Percentiles rank a stretch among this genome's conserved stretches.
Evolutionary conservation across 2,888 invertebrate species (phyloP).

Genomic region (Ethmia dodecea): DNA sequence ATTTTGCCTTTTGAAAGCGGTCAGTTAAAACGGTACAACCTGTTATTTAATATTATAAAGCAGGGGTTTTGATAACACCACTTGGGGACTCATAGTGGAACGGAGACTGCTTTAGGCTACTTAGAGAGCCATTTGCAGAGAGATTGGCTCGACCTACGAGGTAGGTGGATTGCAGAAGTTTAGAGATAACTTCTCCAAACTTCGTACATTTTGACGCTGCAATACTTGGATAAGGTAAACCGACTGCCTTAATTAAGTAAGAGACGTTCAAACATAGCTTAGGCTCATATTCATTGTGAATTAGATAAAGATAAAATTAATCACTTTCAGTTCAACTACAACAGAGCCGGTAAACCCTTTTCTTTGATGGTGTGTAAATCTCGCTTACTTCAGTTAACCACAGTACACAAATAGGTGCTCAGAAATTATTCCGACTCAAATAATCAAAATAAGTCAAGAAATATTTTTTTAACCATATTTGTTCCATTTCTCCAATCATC

Average conservation of each 20-base stretch:
- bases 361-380: too few species aligned
- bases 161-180: constrained; percentile 72
- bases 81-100: constrained; percentile 42
- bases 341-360: too few species aligned
- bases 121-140: constrained; percentile 66
- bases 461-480: constrained; percentile 27
- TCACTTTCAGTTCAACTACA: constrained; percentile 11
- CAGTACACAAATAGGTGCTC: neutral
- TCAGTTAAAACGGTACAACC: constrained; percentile 21
- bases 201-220: constrained; percentile 71
- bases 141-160: constrained; percentile 66
- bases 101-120: constrained; percentile 59
- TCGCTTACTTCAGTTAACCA: too few species aligned
- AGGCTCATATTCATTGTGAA: constrained; percentile 38
- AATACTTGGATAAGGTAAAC: constrained; percentile 71
- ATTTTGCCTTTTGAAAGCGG: constrained; percentile 17
- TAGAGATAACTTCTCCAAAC: constrained; percentile 68
- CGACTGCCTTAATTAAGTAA: constrained; percentile 67
- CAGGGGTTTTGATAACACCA: constrained; percentile 56
- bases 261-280: constrained; percentile 46
- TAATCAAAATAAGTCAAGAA: constrained; percentile 8
- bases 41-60: constrained; percentile 44
- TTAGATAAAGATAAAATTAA: constrained; percentile 31
- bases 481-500: constrained; percentile 34
- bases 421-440: neutral